Conservation (phyloP, 2,888 invertebrate genomes). For the Mesorhabditis belari region DNA sequence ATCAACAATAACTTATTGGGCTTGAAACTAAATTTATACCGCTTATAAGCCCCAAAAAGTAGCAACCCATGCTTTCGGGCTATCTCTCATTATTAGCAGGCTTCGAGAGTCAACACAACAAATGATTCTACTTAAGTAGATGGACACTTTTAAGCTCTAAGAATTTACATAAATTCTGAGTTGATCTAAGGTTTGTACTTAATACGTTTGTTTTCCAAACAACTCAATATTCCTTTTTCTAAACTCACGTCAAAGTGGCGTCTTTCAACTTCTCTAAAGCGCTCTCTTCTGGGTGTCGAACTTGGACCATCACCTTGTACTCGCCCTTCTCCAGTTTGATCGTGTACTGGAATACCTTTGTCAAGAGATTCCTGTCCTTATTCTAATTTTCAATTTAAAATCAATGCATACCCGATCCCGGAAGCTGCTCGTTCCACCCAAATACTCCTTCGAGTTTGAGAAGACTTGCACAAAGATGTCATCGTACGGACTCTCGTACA, state of each 20-base stretch:
- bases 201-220: too few relatives aligned
- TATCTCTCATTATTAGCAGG: too few relatives aligned
- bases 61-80: too few relatives aligned
- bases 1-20: too few relatives aligned
- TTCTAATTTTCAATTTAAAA: background rate
- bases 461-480: constrained; percentile 86
- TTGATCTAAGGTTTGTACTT: background rate
- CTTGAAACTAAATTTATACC: too few relatives aligned
- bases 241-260: constrained; percentile 58
- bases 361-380: background rate
- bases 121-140: too few relatives aligned
- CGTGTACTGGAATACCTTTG: constrained; percentile 64
- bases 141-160: constrained; percentile 1
- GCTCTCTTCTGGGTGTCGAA: constrained; percentile 81
- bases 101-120: too few relatives aligned
- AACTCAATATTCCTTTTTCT: too few relatives aligned
- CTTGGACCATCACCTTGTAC: constrained; percentile 75
- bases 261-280: constrained; percentile 79
- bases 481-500: constrained; percentile 93
- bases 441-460: constrained; percentile 78
- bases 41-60: too few relatives aligned
- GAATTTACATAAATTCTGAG: background rate
- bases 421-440: constrained; percentile 82
- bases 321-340: constrained; percentile 91
- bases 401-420: constrained; percentile 63